Conservation (phyloP, 2,113 vertebrate genomes). For the Eleginops maclovinus region DNA sequence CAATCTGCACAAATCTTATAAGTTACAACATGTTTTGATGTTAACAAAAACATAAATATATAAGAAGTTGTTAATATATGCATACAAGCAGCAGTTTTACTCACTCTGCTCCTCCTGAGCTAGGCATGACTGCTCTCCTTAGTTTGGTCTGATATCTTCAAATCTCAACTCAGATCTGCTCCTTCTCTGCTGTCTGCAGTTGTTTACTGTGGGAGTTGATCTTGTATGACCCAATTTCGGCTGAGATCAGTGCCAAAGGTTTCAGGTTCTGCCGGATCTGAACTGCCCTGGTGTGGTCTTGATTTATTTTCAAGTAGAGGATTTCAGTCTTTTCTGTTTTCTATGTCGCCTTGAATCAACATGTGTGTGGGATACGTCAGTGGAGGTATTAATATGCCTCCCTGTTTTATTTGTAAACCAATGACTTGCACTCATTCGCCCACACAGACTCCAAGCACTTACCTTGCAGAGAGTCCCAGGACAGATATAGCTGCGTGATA, state of each 20-base stretch:
- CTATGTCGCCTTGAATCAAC: constrained; percentile 25
- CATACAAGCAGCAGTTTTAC: constrained; percentile 56
- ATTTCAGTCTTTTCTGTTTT: constrained; percentile 26
- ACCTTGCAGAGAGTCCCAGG: constrained; percentile 64
- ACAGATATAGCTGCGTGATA: constrained; percentile 54
- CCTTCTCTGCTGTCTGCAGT: constrained; percentile 12
- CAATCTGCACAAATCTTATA: neutral
- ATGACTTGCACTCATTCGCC: constrained; percentile 4
- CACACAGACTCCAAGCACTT: constrained; percentile 41
- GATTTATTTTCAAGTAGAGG: constrained; percentile 3
- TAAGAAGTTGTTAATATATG: neutral
- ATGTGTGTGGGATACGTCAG: constrained; percentile 58
- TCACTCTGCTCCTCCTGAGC: constrained; percentile 76
- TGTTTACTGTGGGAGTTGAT: constrained; percentile 4
- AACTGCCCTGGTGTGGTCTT: constrained; percentile 9
- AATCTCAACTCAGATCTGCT: neutral
- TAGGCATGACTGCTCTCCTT: constrained; percentile 68
- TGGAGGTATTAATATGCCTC: constrained; percentile 42
- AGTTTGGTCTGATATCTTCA: constrained; percentile 25
- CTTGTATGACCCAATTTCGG: constrained; percentile 2
- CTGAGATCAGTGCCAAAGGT: constrained; percentile 18
- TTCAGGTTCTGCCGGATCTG: constrained; percentile 23
- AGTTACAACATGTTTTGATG: neutral
- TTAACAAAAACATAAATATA: neutral
- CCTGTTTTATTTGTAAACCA: constrained; percentile 48